Percentiles rank a stretch among this genome's conserved stretches.
phyloP scores from a whole-genome alignment of 1,140 invertebrate genomes.

The Grapholita molesta region DNA sequence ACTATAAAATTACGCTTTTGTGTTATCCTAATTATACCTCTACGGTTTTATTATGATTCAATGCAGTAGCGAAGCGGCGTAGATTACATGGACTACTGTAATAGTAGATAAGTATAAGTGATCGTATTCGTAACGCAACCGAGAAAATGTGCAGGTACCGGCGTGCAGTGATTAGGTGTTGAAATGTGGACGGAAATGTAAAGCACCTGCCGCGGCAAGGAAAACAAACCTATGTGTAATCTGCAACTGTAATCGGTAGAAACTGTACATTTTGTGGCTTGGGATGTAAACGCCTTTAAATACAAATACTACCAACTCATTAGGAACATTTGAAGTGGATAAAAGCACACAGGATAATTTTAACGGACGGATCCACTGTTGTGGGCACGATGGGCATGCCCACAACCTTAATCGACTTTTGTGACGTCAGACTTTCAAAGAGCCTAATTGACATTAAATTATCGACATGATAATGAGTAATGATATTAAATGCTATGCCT shows the following conservation, averaged over 20 bases:
- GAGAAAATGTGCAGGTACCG: slow-evolving; percentile 17
- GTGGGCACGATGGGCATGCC: too few species aligned
- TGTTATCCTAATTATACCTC: not conserved
- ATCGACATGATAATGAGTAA: too few species aligned
- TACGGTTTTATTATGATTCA: not conserved
- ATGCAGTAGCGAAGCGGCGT: slow-evolving; percentile 19
- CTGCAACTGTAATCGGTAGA: not conserved
- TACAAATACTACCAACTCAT: too few species aligned
- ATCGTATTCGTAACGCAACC: slow-evolving; percentile 17
- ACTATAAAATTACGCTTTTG: not conserved
- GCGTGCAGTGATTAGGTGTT: slow-evolving; percentile 20
- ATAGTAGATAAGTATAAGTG: slow-evolving; percentile 19
- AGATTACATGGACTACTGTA: slow-evolving; percentile 18
- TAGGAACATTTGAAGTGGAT: too few species aligned
- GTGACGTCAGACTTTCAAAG: too few species aligned
- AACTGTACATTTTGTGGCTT: not conserved
- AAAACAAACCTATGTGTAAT: not conserved
- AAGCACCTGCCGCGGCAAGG: not conserved
- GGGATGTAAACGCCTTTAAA: too few species aligned
- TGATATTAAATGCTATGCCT: too few species aligned
- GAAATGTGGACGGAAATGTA: slow-evolving; percentile 19
- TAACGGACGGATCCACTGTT: too few species aligned
- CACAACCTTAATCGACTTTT: too few species aligned
- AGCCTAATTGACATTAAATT: too few species aligned
- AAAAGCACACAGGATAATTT: too few species aligned